Evolutionary conservation across 2,888 invertebrate species (phyloP), one percentile per base, ranked within the genome.

Genomic region (Ctenicera cuprea): DNA sequence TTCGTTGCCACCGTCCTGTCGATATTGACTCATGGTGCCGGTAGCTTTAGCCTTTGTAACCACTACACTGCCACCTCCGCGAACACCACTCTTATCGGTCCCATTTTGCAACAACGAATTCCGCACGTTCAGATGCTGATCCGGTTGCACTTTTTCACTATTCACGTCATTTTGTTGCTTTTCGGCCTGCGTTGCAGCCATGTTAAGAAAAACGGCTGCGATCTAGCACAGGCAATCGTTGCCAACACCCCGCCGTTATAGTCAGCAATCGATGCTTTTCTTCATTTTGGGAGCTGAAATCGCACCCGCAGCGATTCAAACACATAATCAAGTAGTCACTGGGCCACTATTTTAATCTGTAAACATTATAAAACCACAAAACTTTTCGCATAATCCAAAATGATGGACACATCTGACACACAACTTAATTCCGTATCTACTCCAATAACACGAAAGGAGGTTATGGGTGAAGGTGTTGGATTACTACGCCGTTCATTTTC

Each of bases 111-210:
- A 88, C 86, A 88, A 87, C 86, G 88, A 87, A 90, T 92, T 93
- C 89, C 91, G 91, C 89, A 91, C 90, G 88, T 91, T 91, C 88
- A 90, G 89, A 88, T 90, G 90, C 89, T 90, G 90, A 85, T 91
- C 91, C 87, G 90, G 88, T 88, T 90, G 89, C 89, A 89, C 90
- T 88, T 90, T 91, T 86, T 91, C 85, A 85, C 85, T 89, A 88
- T 90, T 91, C 88, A 89, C 89, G 90, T 93, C 93, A 90, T 92
- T 93, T 90, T 92, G 92, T 89, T 93, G 93, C 90, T 92, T 91
- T 91, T 93, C 93, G 89, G 93, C 92, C 92, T 93, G 93, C 91
- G 93, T 93, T 91, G 94, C 93, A 92, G 94, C 94, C 94, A 94
- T 94, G 92, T 93, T 93, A 90, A 85, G 85, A 84, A 84, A 85